Conservation (phyloP, 2,113 vertebrate genomes). For the Pycnonotus jocosus region DNA sequence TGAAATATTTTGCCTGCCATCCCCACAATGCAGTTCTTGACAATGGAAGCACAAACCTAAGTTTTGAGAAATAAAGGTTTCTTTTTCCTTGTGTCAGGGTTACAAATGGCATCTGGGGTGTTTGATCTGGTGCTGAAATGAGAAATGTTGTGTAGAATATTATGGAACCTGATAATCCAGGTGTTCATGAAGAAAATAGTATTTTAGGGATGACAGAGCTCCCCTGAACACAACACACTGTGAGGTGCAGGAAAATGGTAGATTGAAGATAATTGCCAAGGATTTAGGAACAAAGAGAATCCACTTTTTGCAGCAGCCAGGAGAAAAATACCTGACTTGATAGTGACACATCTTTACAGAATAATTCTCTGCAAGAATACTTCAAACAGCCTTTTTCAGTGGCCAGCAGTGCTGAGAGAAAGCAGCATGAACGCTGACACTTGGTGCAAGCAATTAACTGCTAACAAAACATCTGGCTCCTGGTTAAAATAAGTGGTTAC, state of each 20-base stretch:
- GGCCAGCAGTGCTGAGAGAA: not conserved
- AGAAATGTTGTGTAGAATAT: not conserved
- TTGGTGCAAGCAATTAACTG: conserved; percentile 23
- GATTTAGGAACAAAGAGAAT: not conserved
- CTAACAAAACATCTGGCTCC: conserved; percentile 5
- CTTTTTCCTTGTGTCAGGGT: not conserved
- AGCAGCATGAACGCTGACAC: not conserved
- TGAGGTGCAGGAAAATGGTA: not conserved
- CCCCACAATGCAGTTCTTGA: not conserved
- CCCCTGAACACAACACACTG: not conserved
- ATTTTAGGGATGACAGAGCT: not conserved
- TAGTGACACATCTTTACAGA: not conserved
- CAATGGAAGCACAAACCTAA: not conserved
- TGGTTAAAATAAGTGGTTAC: not conserved
- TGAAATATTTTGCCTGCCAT: not conserved
- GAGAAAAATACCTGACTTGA: not conserved
- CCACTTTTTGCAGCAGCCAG: not conserved
- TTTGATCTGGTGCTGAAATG: not conserved
- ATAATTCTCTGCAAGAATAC: not conserved
- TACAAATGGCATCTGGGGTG: not conserved
- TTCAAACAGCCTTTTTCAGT: not conserved
- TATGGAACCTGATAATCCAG: not conserved
- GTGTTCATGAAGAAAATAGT: not conserved
- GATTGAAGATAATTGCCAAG: not conserved
- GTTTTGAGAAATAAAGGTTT: not conserved